Evolutionary conservation across 2,797 vertebrate species (phyloP), one percentile per base, ranked within the genome.

Genomic region (Momotus momota): DNA sequence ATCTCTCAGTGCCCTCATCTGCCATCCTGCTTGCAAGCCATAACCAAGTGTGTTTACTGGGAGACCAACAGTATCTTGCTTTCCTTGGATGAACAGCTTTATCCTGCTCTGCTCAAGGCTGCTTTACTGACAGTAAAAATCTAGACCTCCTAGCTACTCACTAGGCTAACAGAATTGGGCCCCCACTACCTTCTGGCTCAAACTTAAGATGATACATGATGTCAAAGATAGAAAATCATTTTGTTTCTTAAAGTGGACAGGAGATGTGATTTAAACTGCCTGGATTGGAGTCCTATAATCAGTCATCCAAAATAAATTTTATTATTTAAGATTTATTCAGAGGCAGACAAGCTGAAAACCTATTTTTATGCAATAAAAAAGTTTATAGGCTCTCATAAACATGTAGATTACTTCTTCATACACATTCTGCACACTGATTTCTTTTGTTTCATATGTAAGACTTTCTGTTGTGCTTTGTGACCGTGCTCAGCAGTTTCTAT

Each of bases 301-400:
- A 90, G 35, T 84, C 72, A 90, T 66, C 74, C 80, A 74, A 94
- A 96, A 88, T 57, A 91, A 88, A 90, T 57, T 72, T 55, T 70
- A 73, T 95, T 95, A 90, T 91, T 92, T 90, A 92, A 95, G 78
- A 74, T 17, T 91, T 92, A 83, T 33, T 86, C 70, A 69, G 51
- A 90, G 57, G 69, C 35, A 91, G 72, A 74, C 66, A 83, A 88
- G 65, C 67, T 62, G 74, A 90, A 94, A 94, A n/a, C 14, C 27
- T 73, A 49, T 60, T 84, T 94, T 93, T 91, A 87, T 52, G 31
- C 49, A 87, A 95, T 58, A 90, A 89, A 90, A 81, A 94, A 87
- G 9, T 64, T 86, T 67, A 92, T 69, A 65, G 69, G 45, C n/a
- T 84, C 58, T 85, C 49, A 72, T 90, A 83, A 94, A 92, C 70